Evolutionary conservation across 1,140 invertebrate genomes (phyloP).

Genomic region (Triops longicaudatus): DNA sequence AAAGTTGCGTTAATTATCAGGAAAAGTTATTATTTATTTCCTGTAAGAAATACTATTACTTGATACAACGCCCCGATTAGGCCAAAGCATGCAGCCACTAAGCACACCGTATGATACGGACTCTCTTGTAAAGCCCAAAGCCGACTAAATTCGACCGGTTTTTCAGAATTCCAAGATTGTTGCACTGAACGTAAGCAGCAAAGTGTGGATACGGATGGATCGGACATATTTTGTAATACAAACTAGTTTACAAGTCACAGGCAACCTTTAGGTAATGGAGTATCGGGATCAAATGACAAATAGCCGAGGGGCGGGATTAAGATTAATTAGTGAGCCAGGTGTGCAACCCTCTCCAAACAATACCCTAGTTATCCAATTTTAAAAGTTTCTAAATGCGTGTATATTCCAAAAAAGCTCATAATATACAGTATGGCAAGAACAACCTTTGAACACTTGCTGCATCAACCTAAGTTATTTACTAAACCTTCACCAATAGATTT

Average conservation of each 20-base stretch:
- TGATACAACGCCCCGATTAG: not conserved
- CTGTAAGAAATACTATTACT: not conserved
- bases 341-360: conserved; percentile 26
- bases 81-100: not conserved
- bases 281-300: conserved; percentile 11
- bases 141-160: not conserved
- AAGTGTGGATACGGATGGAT: conserved; percentile 2
- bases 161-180: not conserved
- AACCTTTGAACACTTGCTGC: not conserved
- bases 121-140: not conserved
- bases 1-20: not conserved
- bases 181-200: not conserved
- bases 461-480: not conserved
- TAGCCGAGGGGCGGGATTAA: not conserved
- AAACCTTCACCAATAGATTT: not conserved
- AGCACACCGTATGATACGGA: not conserved
- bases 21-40: not conserved
- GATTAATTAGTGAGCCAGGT: not conserved
- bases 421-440: not conserved
- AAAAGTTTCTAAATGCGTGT: not conserved
- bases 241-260: not conserved
- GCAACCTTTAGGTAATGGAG: not conserved
- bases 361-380: conserved; percentile 3
- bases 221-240: not conserved
- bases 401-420: too few species aligned